Conservation (phyloP, 2,113 vertebrate species). For the Nipponia nippon region DNA sequence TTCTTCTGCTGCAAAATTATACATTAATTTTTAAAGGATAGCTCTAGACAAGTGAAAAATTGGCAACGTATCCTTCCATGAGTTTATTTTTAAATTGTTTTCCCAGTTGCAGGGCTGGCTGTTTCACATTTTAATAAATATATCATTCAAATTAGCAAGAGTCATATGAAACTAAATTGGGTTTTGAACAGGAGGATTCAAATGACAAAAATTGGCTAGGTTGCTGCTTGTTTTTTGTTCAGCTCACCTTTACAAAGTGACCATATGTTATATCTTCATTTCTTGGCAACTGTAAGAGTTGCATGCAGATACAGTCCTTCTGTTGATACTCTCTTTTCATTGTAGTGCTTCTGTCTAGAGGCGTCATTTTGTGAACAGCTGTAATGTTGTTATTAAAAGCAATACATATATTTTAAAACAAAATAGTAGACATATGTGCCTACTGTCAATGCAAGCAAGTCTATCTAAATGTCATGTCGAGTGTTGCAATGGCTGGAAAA, state of each 20-base stretch:
- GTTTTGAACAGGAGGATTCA: constrained; percentile 57
- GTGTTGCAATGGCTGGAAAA: constrained; percentile 41
- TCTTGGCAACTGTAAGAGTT: constrained; percentile 52
- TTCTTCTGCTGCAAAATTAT: constrained; percentile 67
- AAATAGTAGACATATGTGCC: constrained; percentile 69
- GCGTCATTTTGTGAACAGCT: constrained; percentile 67
- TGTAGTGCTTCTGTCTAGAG: constrained; percentile 56
- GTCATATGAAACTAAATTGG: constrained; percentile 3
- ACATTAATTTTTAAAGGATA: constrained; percentile 70
- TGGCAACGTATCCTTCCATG: not conserved
- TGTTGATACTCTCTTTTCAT: constrained; percentile 52
- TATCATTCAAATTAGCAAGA: constrained; percentile 48
- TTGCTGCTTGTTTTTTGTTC: constrained; percentile 60
- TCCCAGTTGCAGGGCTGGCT: constrained; percentile 24
- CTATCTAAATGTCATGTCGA: constrained; percentile 59
- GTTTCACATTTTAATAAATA: constrained; percentile 38
- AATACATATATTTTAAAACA: constrained; percentile 63
- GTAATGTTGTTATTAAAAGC: constrained; percentile 71
- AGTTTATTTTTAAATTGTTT: constrained; percentile 64
- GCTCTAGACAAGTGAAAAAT: constrained; percentile 53
- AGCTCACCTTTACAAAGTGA: constrained; percentile 69
- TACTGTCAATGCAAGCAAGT: constrained; percentile 57
- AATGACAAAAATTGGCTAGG: constrained; percentile 60
- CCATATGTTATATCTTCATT: constrained; percentile 63
- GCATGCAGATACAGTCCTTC: constrained; percentile 36